Base-by-base conservation (phyloP, 1,140 invertebrate species). In the Caenorhabditis inopinata region DNA sequence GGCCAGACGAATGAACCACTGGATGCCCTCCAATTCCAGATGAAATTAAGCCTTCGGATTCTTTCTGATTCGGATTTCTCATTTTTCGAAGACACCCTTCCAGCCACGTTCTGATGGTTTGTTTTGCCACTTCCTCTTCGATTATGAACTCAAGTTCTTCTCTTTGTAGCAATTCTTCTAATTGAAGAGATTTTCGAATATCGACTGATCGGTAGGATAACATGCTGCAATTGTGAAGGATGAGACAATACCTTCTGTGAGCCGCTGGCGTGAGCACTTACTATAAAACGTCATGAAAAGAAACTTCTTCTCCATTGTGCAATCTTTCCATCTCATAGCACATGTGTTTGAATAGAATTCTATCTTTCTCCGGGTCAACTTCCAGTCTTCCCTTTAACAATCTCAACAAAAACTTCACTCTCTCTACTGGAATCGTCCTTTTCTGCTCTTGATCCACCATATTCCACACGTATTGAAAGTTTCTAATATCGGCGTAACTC, bases 81-180 rank as follows among this genome's bases (percentile, higher is more conserved):
- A 91, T 90, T 74, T 90, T 85, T 77, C 90, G 89, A 27, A 90
- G 85, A 86, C 90, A 91, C 75, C 89, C 89, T 83, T 90, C 90
- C n/a, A 91, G 83, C 90, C 91, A 91, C 85, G 90, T 90, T 77
- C 90, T 85, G 80, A 99, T 99, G 0, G 97, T 99, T 90, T 98
- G 95, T 89, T 99, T 99, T 21, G 97, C 97, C 6, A 99, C 97
- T 91, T 99, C 97, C 90, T 99, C 97, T 90, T 99, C 97, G 53
- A 99, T 98, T 21, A 97, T 93, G 88, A 97, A 98, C 89, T 99
- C 97, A 82, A 99, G 94, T 90, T 99, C 97, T 90, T 99, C 96
- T 83, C 97, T 90, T 18, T 96, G 96, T 77, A 99, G 89, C 29
- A 99, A 90, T 89, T 99, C 97, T 90, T 99, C 97, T 85, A 99